Evolutionary conservation across 2,113 vertebrate genomes (phyloP), one percentile per base, ranked within the genome.

Genomic region (Cacatua alba): DNA sequence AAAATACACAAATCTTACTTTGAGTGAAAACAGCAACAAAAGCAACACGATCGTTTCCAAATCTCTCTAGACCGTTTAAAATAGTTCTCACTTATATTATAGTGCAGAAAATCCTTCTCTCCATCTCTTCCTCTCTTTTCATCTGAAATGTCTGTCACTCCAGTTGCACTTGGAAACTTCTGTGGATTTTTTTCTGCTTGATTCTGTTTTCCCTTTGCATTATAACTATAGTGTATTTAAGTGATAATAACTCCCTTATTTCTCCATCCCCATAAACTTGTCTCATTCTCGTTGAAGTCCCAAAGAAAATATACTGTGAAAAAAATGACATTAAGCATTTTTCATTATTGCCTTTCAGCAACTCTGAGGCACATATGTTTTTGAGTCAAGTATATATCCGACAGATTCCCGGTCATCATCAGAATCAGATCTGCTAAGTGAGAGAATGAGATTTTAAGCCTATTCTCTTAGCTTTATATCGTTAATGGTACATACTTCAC

Each of bases 351-450:
- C 60, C 18, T 83, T 90, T 71, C 37, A 15, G 64, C 44, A 78
- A 25, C 26, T 86, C 29, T 46, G 55, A 81, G 59, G 10, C 64
- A 80, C 31, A 39, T 72, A 35, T 18, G 44, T 83, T 96, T 77
- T 51, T 24, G 33, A 88, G 35, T 81, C 76, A 92, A 93, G 7
- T 14, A 13, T 64, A 7, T 52, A 79, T 62, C 55, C 84, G 55
- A 83, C 76, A 90, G 69, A 28, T 26, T 93, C 63, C 44, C 6
- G 7, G 55, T 63, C 52, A 74, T 86, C 65, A 84, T 64, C 64
- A 75, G 72, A 35, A 94, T 88, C 82, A 81, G 64, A 92, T 83
- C 60, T 81, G 55, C 60, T 83, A 90, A 91, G 89, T 63, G 90
- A 92, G 88, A 88, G 10, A 72, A 80, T 68, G 43, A 0, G 6